Evolutionary conservation across 2,797 vertebrate genomes (phyloP).

Genomic region (Xenopus petersii): DNA sequence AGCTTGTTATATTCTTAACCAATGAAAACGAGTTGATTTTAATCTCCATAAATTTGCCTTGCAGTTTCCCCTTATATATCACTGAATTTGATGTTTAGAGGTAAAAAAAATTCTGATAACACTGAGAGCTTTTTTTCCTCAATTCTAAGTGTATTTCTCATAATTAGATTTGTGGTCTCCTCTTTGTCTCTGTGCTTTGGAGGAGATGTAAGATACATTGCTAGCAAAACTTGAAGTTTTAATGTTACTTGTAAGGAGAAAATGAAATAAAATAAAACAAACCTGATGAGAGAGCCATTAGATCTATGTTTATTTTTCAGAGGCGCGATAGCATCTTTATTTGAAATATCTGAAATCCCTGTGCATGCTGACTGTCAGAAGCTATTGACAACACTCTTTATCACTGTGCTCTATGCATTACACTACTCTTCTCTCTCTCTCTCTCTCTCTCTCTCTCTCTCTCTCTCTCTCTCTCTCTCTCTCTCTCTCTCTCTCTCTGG

Average conservation of each 20-base stretch:
- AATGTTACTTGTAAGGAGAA: conserved; percentile 32
- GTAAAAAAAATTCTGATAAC: too few species aligned
- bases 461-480: conserved; percentile 19
- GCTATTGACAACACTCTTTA: conserved; percentile 63
- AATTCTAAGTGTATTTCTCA: neutral
- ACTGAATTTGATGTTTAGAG: too few species aligned
- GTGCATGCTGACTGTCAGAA: conserved; percentile 61
- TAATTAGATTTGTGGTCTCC: neutral
- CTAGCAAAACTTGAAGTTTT: conserved; percentile 37
- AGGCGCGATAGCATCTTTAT: conserved; percentile 55
- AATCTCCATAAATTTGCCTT: too few species aligned
- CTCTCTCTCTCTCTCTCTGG: conserved; percentile 22
- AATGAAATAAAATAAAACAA: conserved; percentile 52
- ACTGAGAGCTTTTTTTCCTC: too few species aligned
- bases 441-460: conserved; percentile 20
- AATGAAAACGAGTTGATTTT: too few species aligned
- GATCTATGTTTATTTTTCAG: conserved; percentile 54
- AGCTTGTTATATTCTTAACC: too few species aligned
- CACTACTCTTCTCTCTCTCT: conserved; percentile 31
- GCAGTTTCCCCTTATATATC: too few species aligned
- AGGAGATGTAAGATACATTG: conserved; percentile 18
- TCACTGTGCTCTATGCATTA: conserved; percentile 59
- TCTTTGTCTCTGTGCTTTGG: neutral
- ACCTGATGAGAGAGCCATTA: conserved; percentile 58
- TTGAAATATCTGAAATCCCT: conserved; percentile 58